These are phyloP conservation scores for Acanthococcus lagerstroemiae DNA, from an alignment of 2,888 invertebrate species.

Conservation along the genomic window DNA sequence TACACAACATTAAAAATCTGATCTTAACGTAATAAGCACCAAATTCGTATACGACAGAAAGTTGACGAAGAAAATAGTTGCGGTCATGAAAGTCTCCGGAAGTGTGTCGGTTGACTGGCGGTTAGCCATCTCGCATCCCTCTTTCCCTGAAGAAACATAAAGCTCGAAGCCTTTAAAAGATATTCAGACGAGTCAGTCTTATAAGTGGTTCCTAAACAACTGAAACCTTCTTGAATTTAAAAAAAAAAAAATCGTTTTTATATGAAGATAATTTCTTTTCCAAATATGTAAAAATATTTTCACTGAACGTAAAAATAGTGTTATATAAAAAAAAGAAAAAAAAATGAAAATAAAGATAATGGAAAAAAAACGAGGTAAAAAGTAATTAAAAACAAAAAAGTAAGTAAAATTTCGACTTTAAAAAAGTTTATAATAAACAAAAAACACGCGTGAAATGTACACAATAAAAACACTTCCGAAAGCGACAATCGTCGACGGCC, in stretches of 20 bases:
- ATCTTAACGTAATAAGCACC: slow-evolving; percentile 9
- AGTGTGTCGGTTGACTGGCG: not conserved
- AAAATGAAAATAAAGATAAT: not conserved
- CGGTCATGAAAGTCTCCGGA: not conserved
- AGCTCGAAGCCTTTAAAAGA: not conserved
- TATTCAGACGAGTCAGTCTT: slow-evolving; percentile 20
- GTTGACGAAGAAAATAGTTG: not conserved
- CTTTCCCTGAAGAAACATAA: not conserved
- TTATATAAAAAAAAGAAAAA: too few species aligned
- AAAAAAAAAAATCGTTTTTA: slow-evolving; percentile 7
- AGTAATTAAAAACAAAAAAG: slow-evolving; percentile 1
- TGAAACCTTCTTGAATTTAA: too few species aligned
- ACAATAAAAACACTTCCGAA: too few species aligned
- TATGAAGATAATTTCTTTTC: not conserved
- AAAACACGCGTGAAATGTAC: not conserved
- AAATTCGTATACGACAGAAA: slow-evolving; percentile 4
- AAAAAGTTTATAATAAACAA: not conserved
- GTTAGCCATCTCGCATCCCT: too few species aligned
- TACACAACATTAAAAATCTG: not conserved
- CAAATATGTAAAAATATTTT: too few species aligned
- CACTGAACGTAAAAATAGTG: not conserved
- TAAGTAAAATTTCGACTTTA: not conserved
- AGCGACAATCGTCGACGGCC: too few species aligned
- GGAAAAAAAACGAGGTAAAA: not conserved
- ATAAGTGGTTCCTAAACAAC: not conserved